These are phyloP conservation scores for Aythya baeri DNA, from an alignment of 2,113 vertebrate genomes.

Conservation along the genomic window DNA sequence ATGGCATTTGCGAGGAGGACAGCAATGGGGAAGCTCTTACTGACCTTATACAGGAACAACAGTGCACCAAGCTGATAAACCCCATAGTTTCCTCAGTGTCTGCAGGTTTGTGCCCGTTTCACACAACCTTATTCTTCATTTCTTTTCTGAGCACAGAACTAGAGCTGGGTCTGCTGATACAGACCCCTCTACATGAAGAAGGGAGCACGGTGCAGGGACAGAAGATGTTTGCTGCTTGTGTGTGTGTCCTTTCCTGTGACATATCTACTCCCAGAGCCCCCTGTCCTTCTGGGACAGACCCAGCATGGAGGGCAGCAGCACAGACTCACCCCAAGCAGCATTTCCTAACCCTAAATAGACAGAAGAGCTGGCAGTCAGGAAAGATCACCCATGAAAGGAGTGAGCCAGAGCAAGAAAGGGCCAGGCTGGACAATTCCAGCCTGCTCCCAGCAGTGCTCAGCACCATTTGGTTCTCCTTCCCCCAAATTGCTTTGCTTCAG, in stretches of 20 bases:
- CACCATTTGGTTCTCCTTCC: neutral
- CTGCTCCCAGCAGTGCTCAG: neutral
- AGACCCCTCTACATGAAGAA: neutral
- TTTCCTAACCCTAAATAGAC: neutral
- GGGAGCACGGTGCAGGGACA: too few relatives aligned
- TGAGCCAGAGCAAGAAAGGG: neutral
- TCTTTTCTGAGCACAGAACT: neutral
- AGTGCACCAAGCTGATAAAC: neutral
- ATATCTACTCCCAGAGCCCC: neutral
- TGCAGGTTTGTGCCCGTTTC: fast-evolving
- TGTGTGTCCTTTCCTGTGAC: neutral
- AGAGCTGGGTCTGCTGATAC: fast-evolving
- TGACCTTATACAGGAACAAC: neutral
- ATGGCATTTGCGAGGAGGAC: neutral
- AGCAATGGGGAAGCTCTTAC: neutral
- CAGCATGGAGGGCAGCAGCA: neutral
- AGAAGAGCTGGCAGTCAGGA: neutral
- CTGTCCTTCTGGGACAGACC: neutral
- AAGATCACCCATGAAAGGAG: neutral
- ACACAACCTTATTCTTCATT: neutral
- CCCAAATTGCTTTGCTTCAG: fast-evolving
- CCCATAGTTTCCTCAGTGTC: fast-evolving
- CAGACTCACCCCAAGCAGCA: neutral
- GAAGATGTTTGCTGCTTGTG: neutral
- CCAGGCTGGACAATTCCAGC: neutral